Base-by-base conservation (phyloP, 1,140 invertebrate species). In the Diabrotica undecimpunctata region DNA sequence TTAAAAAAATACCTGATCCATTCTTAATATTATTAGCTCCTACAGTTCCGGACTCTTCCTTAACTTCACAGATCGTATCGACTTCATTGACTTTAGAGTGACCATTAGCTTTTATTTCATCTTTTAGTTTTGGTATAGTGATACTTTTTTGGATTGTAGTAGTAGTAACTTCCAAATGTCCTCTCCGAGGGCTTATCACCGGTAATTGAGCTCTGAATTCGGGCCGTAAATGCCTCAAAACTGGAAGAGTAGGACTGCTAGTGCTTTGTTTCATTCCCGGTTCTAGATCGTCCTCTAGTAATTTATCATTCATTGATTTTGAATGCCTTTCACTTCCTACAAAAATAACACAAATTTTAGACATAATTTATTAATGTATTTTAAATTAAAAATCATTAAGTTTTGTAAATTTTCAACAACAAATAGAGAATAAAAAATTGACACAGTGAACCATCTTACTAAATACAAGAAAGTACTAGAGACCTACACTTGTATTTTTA, bases 121-220 rank as follows among this genome's bases (percentile, higher is more conserved):
- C 68, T 57, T 70, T 72, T 52, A 75, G 63, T 25, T 62, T 74
- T 52, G 77, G 77, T 64, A 77, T 64, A 60, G 77, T 78, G 50
- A 70, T 66, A 68, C 76, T 78, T 62, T 78, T 78, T 54, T 66
- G 72, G 60, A 78, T 67, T 11, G 64, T 59, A 52, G 53, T 66
- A 12, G 70, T 69, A 9, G 37, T 59, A n/a, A 64, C 54, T 46
- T 46, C 41, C n/a, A 46, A 46, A 10, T 46, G 41, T 9, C 65
- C 61, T 53, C 74, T 78, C 54, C 70, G 75, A 1, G 85, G 84
- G 64, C 84, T 87, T 5, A 89, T 79, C 7, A 90, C 86, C 0
- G 89, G 88, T 53, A 94, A 77, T 77, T 94, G 92, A 3, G 91
- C 90, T 7, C 91, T 82, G 75, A 95, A 95, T 75, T 94, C 92